Conservation (phyloP, 2,797 vertebrate species). For the Danio jaintianensis region DNA sequence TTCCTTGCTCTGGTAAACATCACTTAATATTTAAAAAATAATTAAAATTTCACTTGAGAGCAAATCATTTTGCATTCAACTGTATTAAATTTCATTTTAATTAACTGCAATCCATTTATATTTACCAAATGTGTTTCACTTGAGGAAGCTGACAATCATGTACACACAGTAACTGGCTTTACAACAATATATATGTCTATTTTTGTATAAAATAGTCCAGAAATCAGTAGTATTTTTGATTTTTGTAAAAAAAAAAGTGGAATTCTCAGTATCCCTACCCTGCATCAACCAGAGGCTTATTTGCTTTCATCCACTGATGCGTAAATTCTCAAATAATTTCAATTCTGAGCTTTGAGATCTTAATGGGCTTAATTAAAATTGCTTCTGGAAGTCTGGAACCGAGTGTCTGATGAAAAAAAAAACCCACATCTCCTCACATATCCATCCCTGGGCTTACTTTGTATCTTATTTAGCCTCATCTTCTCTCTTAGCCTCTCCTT, state of each 20-base stretch:
- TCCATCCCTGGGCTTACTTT: constrained; percentile 34
- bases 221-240: background rate
- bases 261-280: background rate
- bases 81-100: no score
- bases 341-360: constrained; percentile 33
- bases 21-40: no score
- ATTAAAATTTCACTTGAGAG: no score
- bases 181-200: no score
- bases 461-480: constrained; percentile 39
- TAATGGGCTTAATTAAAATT: constrained; percentile 39
- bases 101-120: no score
- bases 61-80: no score
- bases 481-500: constrained; percentile 37
- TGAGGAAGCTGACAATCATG: no score
- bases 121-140: no score
- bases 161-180: no score
- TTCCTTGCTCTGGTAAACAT: no score
- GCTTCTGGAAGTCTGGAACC: constrained; percentile 42
- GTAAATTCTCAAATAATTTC: constrained; percentile 30
- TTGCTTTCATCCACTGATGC: constrained; percentile 29
- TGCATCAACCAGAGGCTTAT: constrained; percentile 13
- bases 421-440: constrained; percentile 35
- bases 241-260: background rate
- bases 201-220: no score
- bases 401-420: constrained; percentile 1